Evolutionary conservation across 2,888 invertebrate genomes (phyloP).

Genomic region (Acleris literana): DNA sequence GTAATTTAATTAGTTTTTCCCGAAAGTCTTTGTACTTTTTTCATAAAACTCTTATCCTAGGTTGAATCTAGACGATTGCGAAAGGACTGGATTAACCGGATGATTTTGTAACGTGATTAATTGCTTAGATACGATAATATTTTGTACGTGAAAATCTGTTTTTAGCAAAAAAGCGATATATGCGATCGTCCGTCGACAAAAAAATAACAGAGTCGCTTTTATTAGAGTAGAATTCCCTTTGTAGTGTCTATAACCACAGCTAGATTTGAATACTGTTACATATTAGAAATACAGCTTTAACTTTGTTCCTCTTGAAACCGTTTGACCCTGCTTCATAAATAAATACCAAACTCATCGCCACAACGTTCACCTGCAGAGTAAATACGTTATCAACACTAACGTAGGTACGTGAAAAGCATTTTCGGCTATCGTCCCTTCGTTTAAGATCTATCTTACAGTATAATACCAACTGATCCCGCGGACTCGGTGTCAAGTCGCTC

Average conservation of each 20-base stretch:
- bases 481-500: conserved; percentile 44
- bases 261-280: conserved; percentile 12
- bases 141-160: too few relatives aligned
- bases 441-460: conserved; percentile 38
- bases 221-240: too few relatives aligned
- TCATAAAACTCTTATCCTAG: too few relatives aligned
- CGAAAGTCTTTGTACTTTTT: too few relatives aligned
- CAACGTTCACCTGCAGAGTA: conserved; percentile 11
- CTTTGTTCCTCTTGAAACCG: conserved; percentile 11
- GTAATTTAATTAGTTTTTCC: too few relatives aligned
- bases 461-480: conserved; percentile 40
- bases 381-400: conserved; percentile 3
- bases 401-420: conserved; percentile 15
- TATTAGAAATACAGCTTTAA: conserved; percentile 10
- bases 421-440: conserved; percentile 1
- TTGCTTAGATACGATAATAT: too few relatives aligned
- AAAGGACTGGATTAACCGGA: too few relatives aligned
- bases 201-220: neutral
- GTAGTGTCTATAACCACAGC: neutral
- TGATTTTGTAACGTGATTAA: too few relatives aligned
- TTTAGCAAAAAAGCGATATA: too few relatives aligned
- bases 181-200: too few relatives aligned
- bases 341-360: conserved; percentile 2
- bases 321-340: conserved; percentile 9
- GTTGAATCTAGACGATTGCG: too few relatives aligned